Conservation (phyloP, 2,888 invertebrate species). For the Orgyia antiqua region DNA sequence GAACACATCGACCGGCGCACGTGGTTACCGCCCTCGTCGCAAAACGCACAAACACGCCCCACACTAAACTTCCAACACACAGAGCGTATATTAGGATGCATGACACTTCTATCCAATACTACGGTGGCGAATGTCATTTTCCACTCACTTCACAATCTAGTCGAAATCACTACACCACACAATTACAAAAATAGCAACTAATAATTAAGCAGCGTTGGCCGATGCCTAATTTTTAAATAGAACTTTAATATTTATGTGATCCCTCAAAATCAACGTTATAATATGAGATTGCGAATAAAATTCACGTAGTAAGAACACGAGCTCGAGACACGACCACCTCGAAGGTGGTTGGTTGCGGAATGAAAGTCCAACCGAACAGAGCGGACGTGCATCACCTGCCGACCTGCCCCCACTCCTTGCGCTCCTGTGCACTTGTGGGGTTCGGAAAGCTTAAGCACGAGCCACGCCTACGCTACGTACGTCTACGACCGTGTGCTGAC, state of each 20-base stretch:
- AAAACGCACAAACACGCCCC: slow-evolving; percentile 40
- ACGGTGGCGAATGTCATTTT: too few relatives aligned
- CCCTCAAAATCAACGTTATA: too few relatives aligned
- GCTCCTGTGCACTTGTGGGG: slow-evolving; percentile 65
- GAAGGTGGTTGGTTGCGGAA: slow-evolving; percentile 40
- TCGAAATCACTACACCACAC: too few relatives aligned
- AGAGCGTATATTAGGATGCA: too few relatives aligned
- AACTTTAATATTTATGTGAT: too few relatives aligned
- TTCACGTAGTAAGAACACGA: slow-evolving; percentile 3
- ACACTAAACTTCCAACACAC: neutral
- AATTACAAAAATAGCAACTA: too few relatives aligned
- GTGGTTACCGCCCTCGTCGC: slow-evolving; percentile 34
- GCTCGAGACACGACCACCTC: slow-evolving; percentile 25
- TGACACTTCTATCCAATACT: too few relatives aligned
- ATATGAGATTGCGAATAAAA: slow-evolving; percentile 1
- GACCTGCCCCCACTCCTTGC: slow-evolving; percentile 28
- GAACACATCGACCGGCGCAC: slow-evolving; percentile 64
- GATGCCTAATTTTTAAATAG: too few relatives aligned
- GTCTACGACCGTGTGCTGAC: neutral
- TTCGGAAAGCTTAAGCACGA: slow-evolving; percentile 43
- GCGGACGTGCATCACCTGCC: slow-evolving; percentile 58
- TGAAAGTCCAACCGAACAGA: slow-evolving; percentile 35
- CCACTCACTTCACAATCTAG: too few relatives aligned
- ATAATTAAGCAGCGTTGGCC: too few relatives aligned
- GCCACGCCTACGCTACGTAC: slow-evolving; percentile 49